phyloP scores from a whole-genome alignment of 1,140 invertebrate genomes.

The Lineus longissimus region DNA sequence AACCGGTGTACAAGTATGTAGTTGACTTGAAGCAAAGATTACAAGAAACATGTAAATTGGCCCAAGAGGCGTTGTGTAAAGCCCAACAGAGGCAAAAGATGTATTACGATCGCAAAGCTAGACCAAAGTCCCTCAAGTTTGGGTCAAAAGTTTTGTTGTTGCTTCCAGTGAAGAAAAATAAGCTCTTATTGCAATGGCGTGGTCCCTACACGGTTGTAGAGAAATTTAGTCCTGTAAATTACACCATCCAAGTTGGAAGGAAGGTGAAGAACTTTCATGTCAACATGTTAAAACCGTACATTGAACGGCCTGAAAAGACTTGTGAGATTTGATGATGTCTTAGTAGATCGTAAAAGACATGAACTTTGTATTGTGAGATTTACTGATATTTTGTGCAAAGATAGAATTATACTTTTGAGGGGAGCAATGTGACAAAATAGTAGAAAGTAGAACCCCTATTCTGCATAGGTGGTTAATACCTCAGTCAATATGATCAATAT shows the following conservation, averaged over 20 bases:
- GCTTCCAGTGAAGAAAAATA: neutral
- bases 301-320: neutral
- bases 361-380: too few relatives aligned
- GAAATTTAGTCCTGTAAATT: neutral
- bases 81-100: neutral
- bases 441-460: too few relatives aligned
- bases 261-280: conserved; percentile 2
- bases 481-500: too few relatives aligned
- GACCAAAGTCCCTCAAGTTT: neutral
- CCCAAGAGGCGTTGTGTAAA: neutral
- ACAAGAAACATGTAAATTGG: neutral
- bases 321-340: too few relatives aligned
- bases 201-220: neutral
- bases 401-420: too few relatives aligned
- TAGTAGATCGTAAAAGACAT: too few relatives aligned
- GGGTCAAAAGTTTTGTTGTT: neutral
- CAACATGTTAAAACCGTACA: neutral
- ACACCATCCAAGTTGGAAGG: neutral
- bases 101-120: neutral
- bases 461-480: too few relatives aligned
- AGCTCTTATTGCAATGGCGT: conserved; percentile 2
- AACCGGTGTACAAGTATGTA: neutral
- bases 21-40: neutral
- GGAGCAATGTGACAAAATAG: too few relatives aligned
- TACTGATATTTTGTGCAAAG: too few relatives aligned